Evolutionary conservation across 2,888 invertebrate genomes (phyloP), one percentile per base, ranked within the genome.

Genomic region (Folsomia manolachei): DNA sequence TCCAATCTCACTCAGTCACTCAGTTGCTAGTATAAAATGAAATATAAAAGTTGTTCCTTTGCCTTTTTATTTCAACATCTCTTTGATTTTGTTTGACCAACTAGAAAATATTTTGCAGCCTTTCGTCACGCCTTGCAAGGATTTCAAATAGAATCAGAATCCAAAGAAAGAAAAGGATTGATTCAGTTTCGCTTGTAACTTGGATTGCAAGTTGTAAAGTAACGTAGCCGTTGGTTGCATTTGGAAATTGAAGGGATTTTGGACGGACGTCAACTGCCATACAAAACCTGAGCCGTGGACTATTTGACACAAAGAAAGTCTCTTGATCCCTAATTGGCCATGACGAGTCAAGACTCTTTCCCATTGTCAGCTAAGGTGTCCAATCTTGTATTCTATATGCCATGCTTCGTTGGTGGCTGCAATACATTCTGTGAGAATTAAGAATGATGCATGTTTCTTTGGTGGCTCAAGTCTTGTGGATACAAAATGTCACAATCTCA

Each of bases 21-120:
- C 7, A 19, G 14, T 39, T 39, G 4, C 39, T 39, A 39, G 4
- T 39, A 14, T 4, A 39, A 51, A 51, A 51, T 51, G 9, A 51
- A 51, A 11, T 9, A 9, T 11, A 51, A 11, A 51, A 51, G 9
- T 51, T 51, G 51, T 51, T 18, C 51, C 9, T 51, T 51, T 9
- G 9, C 51, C 64, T 39, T 73, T 70, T 66, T 53, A 25, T 62
- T 72, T 71, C 71, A 67, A 71, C 70, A 70, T 72, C 72, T 71
- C 75, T 79, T 78, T 79, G 73, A 79, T 79, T 75, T 74, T 76
- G 74, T 75, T 74, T 74, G 76, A 73, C 74, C 71, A 75, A 64
- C 72, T 77, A 78, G 79, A 79, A 79, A 79, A 78, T 79, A 76
- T 77, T 68, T 63, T 63, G 72, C 73, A 69, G 52, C 53, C 25